These are phyloP conservation scores for Lepilemur ruficaudatus DNA, from an alignment of 2,797 vertebrate genomes.

Conservation along the genomic window DNA sequence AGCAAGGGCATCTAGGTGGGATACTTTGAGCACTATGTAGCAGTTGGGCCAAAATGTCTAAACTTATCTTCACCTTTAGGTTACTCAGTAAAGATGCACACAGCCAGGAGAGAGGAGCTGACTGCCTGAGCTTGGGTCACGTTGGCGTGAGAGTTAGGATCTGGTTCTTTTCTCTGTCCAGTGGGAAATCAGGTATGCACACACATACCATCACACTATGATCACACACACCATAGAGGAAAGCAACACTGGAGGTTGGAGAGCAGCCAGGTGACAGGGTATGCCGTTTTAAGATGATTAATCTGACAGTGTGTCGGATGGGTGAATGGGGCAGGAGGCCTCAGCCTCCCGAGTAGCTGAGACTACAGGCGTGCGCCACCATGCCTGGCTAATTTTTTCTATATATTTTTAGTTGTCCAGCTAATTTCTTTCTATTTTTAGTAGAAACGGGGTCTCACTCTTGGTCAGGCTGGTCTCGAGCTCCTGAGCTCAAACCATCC, in stretches of 20 bases:
- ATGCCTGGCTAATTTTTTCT: no score
- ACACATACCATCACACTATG: neutral
- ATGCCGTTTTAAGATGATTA: neutral
- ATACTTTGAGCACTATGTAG: neutral
- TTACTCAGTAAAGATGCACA: neutral
- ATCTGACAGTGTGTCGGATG: neutral
- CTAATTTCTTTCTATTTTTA: no score
- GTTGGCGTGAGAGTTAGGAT: neutral
- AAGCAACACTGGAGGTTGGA: neutral
- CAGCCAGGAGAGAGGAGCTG: neutral
- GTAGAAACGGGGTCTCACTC: no score
- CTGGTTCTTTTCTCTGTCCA: neutral
- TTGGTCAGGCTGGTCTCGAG: no score
- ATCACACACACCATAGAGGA: neutral
- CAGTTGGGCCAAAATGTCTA: neutral
- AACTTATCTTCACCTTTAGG: neutral
- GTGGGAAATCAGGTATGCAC: neutral
- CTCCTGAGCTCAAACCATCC: no score
- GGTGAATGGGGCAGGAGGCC: neutral
- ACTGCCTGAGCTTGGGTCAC: neutral
- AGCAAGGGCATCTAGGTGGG: neutral
- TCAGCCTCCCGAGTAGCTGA: no score
- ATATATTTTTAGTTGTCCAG: no score
- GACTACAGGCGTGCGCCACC: no score
- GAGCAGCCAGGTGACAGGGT: neutral